Conservation (phyloP, 2,888 invertebrate species). For the Andricus curvator region DNA sequence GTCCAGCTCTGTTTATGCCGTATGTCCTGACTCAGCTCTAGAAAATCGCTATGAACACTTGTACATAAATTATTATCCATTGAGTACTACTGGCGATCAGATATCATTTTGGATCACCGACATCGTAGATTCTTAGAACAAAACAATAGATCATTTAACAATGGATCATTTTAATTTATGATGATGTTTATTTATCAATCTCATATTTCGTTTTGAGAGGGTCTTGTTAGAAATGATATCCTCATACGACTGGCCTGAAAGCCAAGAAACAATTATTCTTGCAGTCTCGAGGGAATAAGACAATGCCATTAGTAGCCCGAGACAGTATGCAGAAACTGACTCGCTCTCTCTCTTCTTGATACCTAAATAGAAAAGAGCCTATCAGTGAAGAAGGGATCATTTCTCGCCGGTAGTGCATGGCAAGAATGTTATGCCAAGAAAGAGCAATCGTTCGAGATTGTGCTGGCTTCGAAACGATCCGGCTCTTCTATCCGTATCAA, state of each 20-base stretch:
- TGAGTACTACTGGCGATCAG: no score
- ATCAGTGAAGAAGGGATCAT: slow-evolving; percentile 26
- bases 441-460: slow-evolving; percentile 37
- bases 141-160: no score
- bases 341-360: neutral
- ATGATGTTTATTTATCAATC: neutral
- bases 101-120: no score
- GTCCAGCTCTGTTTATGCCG: no score
- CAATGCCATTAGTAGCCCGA: no score
- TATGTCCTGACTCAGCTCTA: no score
- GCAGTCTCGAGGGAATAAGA: no score
- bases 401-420: slow-evolving; percentile 31
- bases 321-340: slow-evolving; percentile 8
- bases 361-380: slow-evolving; percentile 9
- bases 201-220: neutral
- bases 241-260: no score
- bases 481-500: slow-evolving; percentile 36
- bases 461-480: slow-evolving; percentile 22
- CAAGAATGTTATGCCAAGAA: slow-evolving; percentile 25
- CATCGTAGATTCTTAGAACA: no score
- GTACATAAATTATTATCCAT: neutral
- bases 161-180: neutral
- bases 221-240: no score
- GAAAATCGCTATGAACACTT: no score
- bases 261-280: no score